These are phyloP conservation scores for Rattus norvegicus DNA, from an alignment of 2,113 vertebrate species.

Conservation along the genomic window DNA sequence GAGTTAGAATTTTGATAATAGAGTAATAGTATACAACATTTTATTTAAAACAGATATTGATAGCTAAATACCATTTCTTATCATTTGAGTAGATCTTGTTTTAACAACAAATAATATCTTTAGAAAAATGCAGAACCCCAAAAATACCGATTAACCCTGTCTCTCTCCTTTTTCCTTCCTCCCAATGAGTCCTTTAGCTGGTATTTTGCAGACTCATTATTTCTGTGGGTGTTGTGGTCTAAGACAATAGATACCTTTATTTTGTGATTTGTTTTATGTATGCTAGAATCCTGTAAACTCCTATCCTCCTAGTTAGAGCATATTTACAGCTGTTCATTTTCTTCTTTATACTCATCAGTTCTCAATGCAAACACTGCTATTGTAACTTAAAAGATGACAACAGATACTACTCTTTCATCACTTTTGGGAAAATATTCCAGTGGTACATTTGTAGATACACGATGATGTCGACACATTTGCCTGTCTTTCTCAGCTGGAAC, in stretches of 20 bases:
- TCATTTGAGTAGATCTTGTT: conserved; percentile 62
- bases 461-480: conserved; percentile 64
- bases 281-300: conserved; percentile 3
- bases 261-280: conserved; percentile 20
- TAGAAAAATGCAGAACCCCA: background rate
- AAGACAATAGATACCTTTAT: conserved; percentile 69
- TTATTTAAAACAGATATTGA: background rate
- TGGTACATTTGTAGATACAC: conserved; percentile 32
- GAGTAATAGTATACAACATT: conserved; percentile 37
- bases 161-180: conserved; percentile 20
- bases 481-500: conserved; percentile 57
- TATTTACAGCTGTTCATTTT: conserved; percentile 19
- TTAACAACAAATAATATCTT: conserved; percentile 60
- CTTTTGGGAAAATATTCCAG: conserved; percentile 40
- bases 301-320: conserved; percentile 66
- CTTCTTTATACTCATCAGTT: conserved; percentile 10
- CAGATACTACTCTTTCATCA: conserved; percentile 1
- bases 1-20: background rate
- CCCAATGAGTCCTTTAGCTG: conserved; percentile 71
- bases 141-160: background rate
- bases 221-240: conserved; percentile 78
- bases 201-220: conserved; percentile 71
- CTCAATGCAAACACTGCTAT: background rate
- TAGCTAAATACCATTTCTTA: conserved; percentile 49
- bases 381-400: conserved; percentile 61